Percentiles rank a stretch among this genome's conserved stretches.
phyloP scores from a whole-genome alignment of 2,888 invertebrate genomes.

The Drepanosiphum platanoidis region DNA sequence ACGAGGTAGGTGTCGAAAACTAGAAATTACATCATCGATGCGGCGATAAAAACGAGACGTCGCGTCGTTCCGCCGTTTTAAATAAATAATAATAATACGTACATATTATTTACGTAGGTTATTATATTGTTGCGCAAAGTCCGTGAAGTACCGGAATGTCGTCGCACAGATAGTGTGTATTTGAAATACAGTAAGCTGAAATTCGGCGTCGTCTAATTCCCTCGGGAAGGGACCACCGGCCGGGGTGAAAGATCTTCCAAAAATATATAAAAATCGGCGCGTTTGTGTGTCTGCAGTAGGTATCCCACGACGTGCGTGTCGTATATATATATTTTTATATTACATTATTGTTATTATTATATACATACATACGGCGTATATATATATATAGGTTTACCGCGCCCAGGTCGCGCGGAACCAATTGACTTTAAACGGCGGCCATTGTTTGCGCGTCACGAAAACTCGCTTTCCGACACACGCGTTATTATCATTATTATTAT shows the following conservation, averaged over 20 bases:
- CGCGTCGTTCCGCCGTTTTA: background rate
- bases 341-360: too few species aligned
- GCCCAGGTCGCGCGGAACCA: conserved; percentile 43
- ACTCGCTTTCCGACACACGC: conserved; percentile 32
- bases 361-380: too few species aligned
- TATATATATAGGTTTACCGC: background rate
- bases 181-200: too few species aligned
- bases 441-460: conserved; percentile 50
- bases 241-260: conserved; percentile 13
- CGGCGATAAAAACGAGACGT: background rate
- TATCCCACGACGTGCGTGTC: too few species aligned
- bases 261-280: background rate
- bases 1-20: conserved; percentile 27
- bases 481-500: background rate
- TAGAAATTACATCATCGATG: background rate
- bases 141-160: background rate
- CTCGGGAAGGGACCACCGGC: conserved; percentile 34
- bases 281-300: too few species aligned
- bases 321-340: too few species aligned
- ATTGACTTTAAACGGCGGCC: conserved; percentile 54
- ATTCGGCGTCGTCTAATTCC: conserved; percentile 17
- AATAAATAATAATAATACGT: too few species aligned
- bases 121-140: too few species aligned
- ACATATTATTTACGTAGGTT: too few species aligned
- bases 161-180: too few species aligned